Conservation (phyloP, 2,113 vertebrate genomes). For the Patagioenas fasciata region DNA sequence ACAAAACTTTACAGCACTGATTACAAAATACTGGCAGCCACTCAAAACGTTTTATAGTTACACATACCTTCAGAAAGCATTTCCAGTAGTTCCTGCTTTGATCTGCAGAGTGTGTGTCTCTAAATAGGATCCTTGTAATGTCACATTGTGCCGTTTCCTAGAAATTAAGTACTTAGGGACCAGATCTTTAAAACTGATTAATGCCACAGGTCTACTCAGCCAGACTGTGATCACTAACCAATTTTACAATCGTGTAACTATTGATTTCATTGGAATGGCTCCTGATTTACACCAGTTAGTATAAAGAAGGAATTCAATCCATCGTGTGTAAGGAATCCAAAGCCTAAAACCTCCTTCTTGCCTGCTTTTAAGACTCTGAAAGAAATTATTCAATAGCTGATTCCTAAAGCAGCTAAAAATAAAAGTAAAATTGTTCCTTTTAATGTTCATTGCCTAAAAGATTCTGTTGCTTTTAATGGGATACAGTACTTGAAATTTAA, state of each 20-base stretch:
- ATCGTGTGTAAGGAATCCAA: background rate
- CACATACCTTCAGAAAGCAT: constrained; percentile 74
- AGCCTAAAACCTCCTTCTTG: background rate
- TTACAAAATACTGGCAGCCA: constrained; percentile 75
- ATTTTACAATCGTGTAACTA: constrained; percentile 35
- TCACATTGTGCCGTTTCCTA: constrained; percentile 65
- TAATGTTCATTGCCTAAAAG: background rate
- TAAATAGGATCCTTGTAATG: constrained; percentile 75
- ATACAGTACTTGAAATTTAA: background rate
- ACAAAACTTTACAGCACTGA: constrained; percentile 73
- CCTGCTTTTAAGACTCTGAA: background rate
- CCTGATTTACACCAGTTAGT: background rate
- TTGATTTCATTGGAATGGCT: constrained; percentile 32
- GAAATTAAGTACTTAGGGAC: constrained; percentile 66
- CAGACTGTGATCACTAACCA: constrained; percentile 11
- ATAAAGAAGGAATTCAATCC: background rate
- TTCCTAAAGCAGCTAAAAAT: background rate
- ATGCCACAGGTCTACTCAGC: background rate
- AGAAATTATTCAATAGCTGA: background rate
- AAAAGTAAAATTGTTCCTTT: background rate
- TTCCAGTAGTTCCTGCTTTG: constrained; percentile 73
- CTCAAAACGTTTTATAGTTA: constrained; percentile 74
- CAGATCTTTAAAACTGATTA: constrained; percentile 63
- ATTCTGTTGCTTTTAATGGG: background rate
- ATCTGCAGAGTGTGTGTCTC: constrained; percentile 69